Evolutionary conservation across 1,140 invertebrate species (phyloP), one percentile per base, ranked within the genome.

Genomic region (Lordiphosa mommai): DNA sequence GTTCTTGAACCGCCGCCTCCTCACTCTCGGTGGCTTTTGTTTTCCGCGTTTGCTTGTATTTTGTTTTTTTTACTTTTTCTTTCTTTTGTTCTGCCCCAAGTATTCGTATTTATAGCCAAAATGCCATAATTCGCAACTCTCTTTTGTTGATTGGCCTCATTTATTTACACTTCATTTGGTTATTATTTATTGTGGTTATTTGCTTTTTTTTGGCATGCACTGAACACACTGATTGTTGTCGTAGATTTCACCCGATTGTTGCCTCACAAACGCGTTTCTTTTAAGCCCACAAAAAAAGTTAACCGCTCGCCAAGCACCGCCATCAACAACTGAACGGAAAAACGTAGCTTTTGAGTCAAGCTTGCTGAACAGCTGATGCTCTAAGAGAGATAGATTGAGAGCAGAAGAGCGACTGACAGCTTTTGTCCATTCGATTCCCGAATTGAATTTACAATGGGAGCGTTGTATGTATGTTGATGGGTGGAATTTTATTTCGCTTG

Each of bases 171-270:
- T 71, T 82, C 58, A 59, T 70, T 69, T 56, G 46, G 43, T 49
- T 58, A 34, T 43, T 43, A 55, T 38, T 49, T 40, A 49, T 30
- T 32, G 43, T 60, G n/a, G 47, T 51, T 55, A 43, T 32, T 72
- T 60, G 50, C 73, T 46, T 53, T 55, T 46, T 69, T 66, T 73
- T 65, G 69, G 65, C 60, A 51, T 67, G 61, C 72, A 59, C 58
- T 64, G 36, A 38, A 50, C 63, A 58, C 37, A 53, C 66, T 36
- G 51, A 43, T 27, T 63, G 17, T 34, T 41, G 72, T 56, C 55
- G 71, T 76, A 71, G 76, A 82, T 82, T 82, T 82, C 76, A 82
- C 76, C 76, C 71, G 77, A 73, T 49, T 49, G 36, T 16, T 10
- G 33, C n/a, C 46, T 56, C 61, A 36, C 43, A 38, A 37, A 40